A percentile compares a stretch with the other conserved stretches of the same genome.
These are phyloP conservation scores for Hemithea aestivaria DNA, from an alignment of 2,888 invertebrate genomes.

Conservation along the genomic window DNA sequence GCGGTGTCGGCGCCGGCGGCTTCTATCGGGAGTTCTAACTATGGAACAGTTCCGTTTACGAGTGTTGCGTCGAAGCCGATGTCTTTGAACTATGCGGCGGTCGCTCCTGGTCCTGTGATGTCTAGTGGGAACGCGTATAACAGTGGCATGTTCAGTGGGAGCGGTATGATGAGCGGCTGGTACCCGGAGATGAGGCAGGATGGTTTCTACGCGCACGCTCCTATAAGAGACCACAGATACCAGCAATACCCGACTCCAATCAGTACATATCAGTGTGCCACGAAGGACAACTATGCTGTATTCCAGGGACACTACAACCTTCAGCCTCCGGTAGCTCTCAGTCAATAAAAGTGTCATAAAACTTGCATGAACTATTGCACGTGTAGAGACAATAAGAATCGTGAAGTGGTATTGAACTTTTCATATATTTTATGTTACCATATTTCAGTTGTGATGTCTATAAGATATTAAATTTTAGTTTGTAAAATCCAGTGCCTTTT, in stretches of 20 bases:
- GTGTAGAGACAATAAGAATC: too few relatives aligned
- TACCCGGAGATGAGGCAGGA: slow-evolving; percentile 63
- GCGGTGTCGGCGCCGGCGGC: slow-evolving; percentile 21
- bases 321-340: slow-evolving; percentile 71
- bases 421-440: slow-evolving; percentile 48
- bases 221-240: slow-evolving; percentile 58
- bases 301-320: slow-evolving; percentile 74
- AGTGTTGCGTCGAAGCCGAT: slow-evolving; percentile 40
- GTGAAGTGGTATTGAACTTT: too few relatives aligned
- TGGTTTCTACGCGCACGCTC: slow-evolving; percentile 48
- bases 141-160: slow-evolving; percentile 45
- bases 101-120: slow-evolving; percentile 30
- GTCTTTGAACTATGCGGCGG: slow-evolving; percentile 54
- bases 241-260: slow-evolving; percentile 62
- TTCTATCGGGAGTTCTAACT: slow-evolving; percentile 52
- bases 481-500: slow-evolving; percentile 26
- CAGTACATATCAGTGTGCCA: slow-evolving; percentile 65
- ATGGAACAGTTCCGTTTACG: slow-evolving; percentile 52
- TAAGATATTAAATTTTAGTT: slow-evolving; percentile 28
- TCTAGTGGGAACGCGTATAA: slow-evolving; percentile 41
- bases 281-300: slow-evolving; percentile 69
- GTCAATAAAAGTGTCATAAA: slow-evolving; percentile 28
- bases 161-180: slow-evolving; percentile 56
- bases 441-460: slow-evolving; percentile 45
- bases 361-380: slow-evolving; percentile 5